Evolutionary conservation across 2,113 vertebrate species (phyloP).

Genomic region (Periophthalmodon schlosseri): DNA sequence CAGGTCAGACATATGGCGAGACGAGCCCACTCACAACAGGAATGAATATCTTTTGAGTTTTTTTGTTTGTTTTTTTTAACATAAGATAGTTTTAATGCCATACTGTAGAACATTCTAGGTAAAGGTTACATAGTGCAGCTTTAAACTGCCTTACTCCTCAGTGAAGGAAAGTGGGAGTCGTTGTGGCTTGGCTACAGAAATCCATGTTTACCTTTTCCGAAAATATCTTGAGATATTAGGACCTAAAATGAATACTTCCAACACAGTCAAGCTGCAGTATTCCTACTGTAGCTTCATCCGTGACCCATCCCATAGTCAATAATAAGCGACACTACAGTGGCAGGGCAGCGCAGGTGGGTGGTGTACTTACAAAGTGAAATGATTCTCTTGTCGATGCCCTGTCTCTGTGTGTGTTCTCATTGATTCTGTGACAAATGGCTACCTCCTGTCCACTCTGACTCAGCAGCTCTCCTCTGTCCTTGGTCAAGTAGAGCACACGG

Average conservation of each 20-base stretch:
- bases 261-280: neutral
- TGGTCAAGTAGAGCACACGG: slow-evolving; percentile 4
- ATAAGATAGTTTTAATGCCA: too few species aligned
- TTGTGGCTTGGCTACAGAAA: too few species aligned
- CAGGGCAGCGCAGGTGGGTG: neutral
- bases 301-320: neutral
- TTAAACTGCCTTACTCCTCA: too few species aligned
- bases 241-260: neutral
- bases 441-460: slow-evolving; percentile 17
- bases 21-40: too few species aligned
- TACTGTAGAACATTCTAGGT: too few species aligned
- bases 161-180: too few species aligned
- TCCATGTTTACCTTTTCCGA: too few species aligned
- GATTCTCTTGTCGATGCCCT: slow-evolving; percentile 16
- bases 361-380: slow-evolving; percentile 3
- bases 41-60: too few species aligned
- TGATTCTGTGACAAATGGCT: slow-evolving; percentile 30
- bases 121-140: too few species aligned
- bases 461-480: slow-evolving; percentile 8
- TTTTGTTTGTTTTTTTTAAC: too few species aligned
- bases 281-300: neutral
- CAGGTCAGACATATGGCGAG: too few species aligned
- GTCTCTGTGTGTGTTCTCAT: slow-evolving; percentile 13
- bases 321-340: neutral
- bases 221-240: neutral